Conservation (phyloP, 2,113 vertebrate genomes). For the Pongo abelii region DNA sequence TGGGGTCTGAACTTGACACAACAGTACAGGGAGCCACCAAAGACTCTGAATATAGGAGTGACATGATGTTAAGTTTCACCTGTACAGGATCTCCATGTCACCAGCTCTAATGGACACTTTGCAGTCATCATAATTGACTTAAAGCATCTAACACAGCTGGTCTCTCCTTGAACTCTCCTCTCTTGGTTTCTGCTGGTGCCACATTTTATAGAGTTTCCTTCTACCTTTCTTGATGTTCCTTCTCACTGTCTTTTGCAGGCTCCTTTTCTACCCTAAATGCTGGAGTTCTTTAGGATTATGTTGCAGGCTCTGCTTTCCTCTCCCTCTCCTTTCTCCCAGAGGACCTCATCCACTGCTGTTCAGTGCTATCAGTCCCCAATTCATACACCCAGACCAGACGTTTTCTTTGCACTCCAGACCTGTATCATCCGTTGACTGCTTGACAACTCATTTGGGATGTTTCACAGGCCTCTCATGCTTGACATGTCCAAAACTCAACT, state of each 20-base stretch:
- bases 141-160: accelerated
- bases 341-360: accelerated
- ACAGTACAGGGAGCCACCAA: neutral
- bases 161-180: neutral
- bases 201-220: neutral
- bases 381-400: neutral
- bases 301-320: neutral
- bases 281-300: neutral
- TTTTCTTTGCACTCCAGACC: neutral
- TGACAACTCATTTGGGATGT: too few species aligned
- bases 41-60: neutral
- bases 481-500: too few species aligned
- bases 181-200: neutral
- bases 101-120: neutral
- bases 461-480: neutral
- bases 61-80: neutral
- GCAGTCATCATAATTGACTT: too few species aligned
- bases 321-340: too few species aligned
- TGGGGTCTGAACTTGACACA: neutral
- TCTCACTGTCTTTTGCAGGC: neutral
- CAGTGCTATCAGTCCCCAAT: accelerated
- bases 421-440: accelerated
- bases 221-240: neutral
- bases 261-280: neutral
- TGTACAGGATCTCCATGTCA: neutral